Conservation (phyloP, 2,888 invertebrate species). For the Lepidocyrtoides sp. region DNA sequence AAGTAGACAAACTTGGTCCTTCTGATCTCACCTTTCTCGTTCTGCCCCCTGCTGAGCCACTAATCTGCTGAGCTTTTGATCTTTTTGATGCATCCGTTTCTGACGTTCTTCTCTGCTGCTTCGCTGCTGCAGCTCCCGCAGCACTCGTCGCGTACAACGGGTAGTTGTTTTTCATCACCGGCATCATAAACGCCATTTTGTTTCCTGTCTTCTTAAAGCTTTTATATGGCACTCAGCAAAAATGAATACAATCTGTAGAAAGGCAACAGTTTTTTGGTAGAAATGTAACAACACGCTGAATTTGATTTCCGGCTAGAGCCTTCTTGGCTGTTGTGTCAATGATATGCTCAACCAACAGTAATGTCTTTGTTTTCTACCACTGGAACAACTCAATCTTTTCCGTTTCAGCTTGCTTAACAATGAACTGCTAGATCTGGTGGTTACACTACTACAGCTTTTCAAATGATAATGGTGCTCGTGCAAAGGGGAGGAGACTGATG, state of each 20-base stretch:
- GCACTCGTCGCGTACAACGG: slow-evolving; percentile 75
- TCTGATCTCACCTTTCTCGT: slow-evolving; percentile 81
- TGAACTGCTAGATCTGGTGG: background rate
- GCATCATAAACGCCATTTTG: slow-evolving; percentile 85
- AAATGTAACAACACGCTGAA: background rate
- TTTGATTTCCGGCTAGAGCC: slow-evolving; percentile 46
- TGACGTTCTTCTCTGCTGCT: slow-evolving; percentile 77
- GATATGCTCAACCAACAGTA: slow-evolving; percentile 46
- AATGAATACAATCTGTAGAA: background rate
- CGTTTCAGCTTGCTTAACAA: slow-evolving; percentile 30
- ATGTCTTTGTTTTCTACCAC: slow-evolving; percentile 43
- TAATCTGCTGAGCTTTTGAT: slow-evolving; percentile 54
- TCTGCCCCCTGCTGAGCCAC: slow-evolving; percentile 8
- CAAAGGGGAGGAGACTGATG: background rate
- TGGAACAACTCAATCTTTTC: slow-evolving; percentile 42
- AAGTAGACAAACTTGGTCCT: slow-evolving; percentile 83
- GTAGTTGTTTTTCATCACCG: slow-evolving; percentile 84
- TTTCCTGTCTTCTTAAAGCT: background rate
- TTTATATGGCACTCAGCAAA: slow-evolving; percentile 4
- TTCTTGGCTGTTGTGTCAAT: slow-evolving; percentile 2
- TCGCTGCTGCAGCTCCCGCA: slow-evolving; percentile 30
- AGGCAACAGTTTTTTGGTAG: background rate
- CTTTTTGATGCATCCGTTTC: slow-evolving; percentile 72
- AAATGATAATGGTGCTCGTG: slow-evolving; percentile 32
- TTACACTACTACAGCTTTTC: slow-evolving; percentile 2